Percentiles rank a stretch among this genome's conserved stretches.
Evolutionary conservation across 2,888 invertebrate genomes (phyloP).

Genomic region (Ecdyonurus torrentis): DNA sequence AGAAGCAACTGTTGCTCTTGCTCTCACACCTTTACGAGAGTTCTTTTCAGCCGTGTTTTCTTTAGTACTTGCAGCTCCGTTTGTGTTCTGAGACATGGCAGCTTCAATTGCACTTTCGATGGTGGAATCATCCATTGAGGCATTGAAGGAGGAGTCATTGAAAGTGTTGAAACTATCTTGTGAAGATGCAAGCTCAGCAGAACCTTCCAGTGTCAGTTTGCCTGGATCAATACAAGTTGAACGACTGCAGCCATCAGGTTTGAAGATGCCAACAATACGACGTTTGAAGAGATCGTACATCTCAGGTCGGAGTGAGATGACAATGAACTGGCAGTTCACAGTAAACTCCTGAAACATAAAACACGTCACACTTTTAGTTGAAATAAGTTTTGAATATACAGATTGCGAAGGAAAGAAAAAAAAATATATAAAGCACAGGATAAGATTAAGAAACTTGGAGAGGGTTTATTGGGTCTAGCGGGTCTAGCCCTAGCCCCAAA

Average conservation of each 20-base stretch:
- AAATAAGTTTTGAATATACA: slow-evolving; percentile 7
- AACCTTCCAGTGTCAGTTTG: background rate
- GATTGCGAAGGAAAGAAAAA: background rate
- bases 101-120: background rate
- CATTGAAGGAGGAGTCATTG: background rate
- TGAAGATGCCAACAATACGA: slow-evolving; percentile 84
- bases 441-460: background rate
- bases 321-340: slow-evolving; percentile 94
- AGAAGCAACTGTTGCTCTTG: background rate
- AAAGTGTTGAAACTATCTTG: background rate
- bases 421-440: background rate
- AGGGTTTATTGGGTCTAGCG: background rate
- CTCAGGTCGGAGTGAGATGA: slow-evolving; percentile 88
- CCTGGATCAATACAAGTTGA: slow-evolving; percentile 44
- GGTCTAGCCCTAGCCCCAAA: background rate
- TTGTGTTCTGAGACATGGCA: too few species aligned
- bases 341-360: slow-evolving; percentile 72
- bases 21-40: background rate
- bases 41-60: too few species aligned
- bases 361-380: slow-evolving; percentile 6
- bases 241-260: slow-evolving; percentile 76
- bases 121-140: background rate
- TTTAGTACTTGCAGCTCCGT: too few species aligned
- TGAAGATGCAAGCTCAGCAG: background rate
- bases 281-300: slow-evolving; percentile 94